Evolutionary conservation across 1,140 invertebrate species (phyloP), one percentile per base, ranked within the genome.

Genomic region (Penaeus indicus): DNA sequence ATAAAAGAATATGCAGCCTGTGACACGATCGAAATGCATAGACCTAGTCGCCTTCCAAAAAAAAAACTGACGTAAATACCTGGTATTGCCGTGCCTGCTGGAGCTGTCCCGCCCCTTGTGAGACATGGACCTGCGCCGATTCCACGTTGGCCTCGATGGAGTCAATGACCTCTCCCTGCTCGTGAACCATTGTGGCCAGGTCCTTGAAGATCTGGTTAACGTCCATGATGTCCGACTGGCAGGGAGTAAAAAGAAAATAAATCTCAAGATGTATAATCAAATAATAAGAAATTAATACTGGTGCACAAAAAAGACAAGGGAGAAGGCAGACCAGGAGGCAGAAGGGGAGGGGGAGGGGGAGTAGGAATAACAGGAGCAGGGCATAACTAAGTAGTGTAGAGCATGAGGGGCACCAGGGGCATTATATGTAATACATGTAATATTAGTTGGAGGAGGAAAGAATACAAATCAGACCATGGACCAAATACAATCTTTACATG

Each of bases 181-280:
- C 97, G 92, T 99, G 98, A 25, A 99, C 98, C 93, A 99, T 94
- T 78, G 97, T 95, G 7, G 98, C 98, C 78, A 99, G 94, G 92
- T 99, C 98, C 91, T 94, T 99, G 93, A 99, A 99, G 91, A 99
- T 99, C 93, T 99, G 96, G 94, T 99, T 99, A 22, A 99, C 98
- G 92, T 98, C 97, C 91, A 95, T 95, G 91, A 99, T 99, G 93
- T 99, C 97, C 91, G 94, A 96, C 97, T 98, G 93, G 38, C 81
- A 63, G 47, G n/a, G 91, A 79, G 86, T 91, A 91, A 94, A 94
- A 86, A 92, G 91, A 92, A 92, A 91, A 92, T 72, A 90, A 69
- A 7, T 27, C 27, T 42, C 81, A 47, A 42, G 1, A 42, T 42
- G 5, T 1, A 42, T 42, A 42, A 42, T 8, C 38, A 42, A 42